Evolutionary conservation across 2,797 vertebrate species (phyloP), one percentile per base, ranked within the genome.

Genomic region (Neopelma chrysocephalum): DNA sequence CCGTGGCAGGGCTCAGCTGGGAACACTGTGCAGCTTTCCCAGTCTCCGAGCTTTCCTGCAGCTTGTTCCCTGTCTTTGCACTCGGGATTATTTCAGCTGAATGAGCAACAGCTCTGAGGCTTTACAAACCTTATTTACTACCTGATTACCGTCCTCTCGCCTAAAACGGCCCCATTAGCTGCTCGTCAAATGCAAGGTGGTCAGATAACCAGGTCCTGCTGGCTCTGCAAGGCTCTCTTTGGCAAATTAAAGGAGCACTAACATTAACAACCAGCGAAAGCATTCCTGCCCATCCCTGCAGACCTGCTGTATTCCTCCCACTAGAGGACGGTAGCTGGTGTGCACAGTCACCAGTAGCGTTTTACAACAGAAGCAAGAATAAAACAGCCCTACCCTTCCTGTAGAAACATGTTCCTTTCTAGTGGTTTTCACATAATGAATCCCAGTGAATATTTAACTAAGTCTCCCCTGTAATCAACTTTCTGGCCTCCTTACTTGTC

Each of bases 371-470:
- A 73, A 88, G 60, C 80, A 56, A n/a, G 91, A 65, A n/a, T 91
- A 60, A 93, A 95, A 62, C 82, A 84, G 93, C 90, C 94, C 94
- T 94, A 69, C 91, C 91, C 91, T 94, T 91, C 91, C 80, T 95
- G 93, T 40, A 94, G 94, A 88, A 95, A 96, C 95, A 82, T 56
- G 95, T 72, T 94, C 94, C 87, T 94, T 94, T 93, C 91, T 94
- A 88, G 91, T 97, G 94, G 92, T 94, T 97, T 96, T 93, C 94
- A 86, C 89, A 93, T 94, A 94, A 96, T 93, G 95, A 96, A 95
- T 94, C 82, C 93, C 91, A 84, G 94, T 94, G 87, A 95, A 96
- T 96, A 90, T 95, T 94, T 95, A 96, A 97, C 95, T 83, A 76
- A 91, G 87, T 56, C 87, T 92, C 87, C 91, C 89, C 91, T 91